Conservation (phyloP, 2,888 invertebrate species). For the Clistopyga incitator region DNA sequence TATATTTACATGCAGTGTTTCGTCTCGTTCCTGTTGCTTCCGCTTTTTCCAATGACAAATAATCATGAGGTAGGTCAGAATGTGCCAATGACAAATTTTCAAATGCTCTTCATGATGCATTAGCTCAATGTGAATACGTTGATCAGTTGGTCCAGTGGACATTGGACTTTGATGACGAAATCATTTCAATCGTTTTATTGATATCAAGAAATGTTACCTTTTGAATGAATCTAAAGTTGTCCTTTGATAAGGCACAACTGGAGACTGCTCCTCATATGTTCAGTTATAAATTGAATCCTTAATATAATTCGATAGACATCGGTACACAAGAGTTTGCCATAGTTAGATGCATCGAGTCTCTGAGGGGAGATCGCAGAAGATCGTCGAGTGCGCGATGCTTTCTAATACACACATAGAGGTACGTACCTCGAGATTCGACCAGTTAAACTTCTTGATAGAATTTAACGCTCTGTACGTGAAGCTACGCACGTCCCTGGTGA, state of each 20-base stretch:
- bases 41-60: background rate
- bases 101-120: background rate
- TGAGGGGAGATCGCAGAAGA: slow-evolving; percentile 22
- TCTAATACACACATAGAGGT: slow-evolving; percentile 16
- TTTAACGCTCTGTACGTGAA: slow-evolving; percentile 40
- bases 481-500: slow-evolving; percentile 22
- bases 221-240: no score
- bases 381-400: slow-evolving; percentile 6
- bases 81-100: background rate
- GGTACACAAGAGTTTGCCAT: background rate
- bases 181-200: no score
- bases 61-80: background rate
- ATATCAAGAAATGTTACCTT: no score
- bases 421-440: slow-evolving; percentile 34
- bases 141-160: no score
- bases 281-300: background rate
- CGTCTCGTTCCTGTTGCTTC: background rate
- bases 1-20: background rate
- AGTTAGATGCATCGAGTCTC: background rate
- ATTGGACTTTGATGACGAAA: no score
- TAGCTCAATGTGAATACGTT: no score
- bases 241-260: no score
- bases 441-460: slow-evolving; percentile 50
- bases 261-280: background rate
- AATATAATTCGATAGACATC: slow-evolving; percentile 19